phyloP scores from a whole-genome alignment of 1,140 invertebrate species.

The Drosophila prosaltans region DNA sequence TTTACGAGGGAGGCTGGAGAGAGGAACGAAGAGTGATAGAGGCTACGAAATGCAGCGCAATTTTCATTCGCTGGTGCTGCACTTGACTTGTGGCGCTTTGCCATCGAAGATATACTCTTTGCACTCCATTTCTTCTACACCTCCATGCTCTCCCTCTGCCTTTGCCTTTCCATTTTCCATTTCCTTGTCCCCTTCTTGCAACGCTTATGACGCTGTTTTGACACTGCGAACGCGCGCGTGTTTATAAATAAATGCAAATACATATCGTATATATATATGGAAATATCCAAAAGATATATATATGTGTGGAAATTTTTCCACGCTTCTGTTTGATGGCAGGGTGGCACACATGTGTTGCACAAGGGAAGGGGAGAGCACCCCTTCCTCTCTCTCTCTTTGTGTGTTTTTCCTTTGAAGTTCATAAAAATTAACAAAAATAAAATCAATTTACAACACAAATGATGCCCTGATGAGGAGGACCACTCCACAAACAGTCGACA shows the following conservation, averaged over 20 bases:
- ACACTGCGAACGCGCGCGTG: conserved; percentile 75
- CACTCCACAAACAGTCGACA: background rate
- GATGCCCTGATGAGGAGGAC: conserved; percentile 67
- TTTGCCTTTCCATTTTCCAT: conserved; percentile 12
- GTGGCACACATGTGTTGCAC: conserved; percentile 49
- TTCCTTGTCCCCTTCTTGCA: background rate
- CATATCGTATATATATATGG: conserved; percentile 24
- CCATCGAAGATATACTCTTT: conserved; percentile 9
- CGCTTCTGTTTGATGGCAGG: conserved; percentile 35
- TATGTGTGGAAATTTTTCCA: conserved; percentile 70
- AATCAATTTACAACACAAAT: conserved; percentile 76
- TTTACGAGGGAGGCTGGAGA: conserved; percentile 13
- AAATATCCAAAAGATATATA: conserved; percentile 31
- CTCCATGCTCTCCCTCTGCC: conserved; percentile 3
- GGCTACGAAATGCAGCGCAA: conserved; percentile 50
- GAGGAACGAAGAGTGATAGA: no score
- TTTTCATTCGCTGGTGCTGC: conserved; percentile 56
- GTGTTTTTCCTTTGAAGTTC: conserved; percentile 69
- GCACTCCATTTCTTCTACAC: background rate
- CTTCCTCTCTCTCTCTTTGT: conserved; percentile 37
- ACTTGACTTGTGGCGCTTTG: conserved; percentile 76
- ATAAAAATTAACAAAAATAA: conserved; percentile 73
- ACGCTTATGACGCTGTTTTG: conserved; percentile 73
- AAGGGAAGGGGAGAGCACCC: conserved; percentile 25
- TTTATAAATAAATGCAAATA: conserved; percentile 69